Evolutionary conservation across 2,797 vertebrate species (phyloP), one percentile per base, ranked within the genome.

Genomic region (Poecilia velifera): DNA sequence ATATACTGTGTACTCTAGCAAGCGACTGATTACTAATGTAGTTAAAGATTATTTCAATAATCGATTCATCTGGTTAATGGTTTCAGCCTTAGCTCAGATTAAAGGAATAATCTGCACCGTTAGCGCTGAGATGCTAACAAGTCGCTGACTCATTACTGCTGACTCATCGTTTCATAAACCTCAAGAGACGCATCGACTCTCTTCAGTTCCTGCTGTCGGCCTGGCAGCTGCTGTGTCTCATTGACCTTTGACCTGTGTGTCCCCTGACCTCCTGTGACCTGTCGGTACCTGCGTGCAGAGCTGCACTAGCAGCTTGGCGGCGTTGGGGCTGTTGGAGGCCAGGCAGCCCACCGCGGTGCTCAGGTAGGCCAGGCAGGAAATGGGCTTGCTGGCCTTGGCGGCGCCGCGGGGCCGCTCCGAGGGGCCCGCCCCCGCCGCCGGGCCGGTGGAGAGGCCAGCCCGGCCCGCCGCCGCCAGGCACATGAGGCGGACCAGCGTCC

Each of bases 341-440:
- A 99, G 92, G 82, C 98, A 99, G 82, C 98, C 98, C 76, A 99
- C 98, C 0, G 98, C 98, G 0, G 98, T 99, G 92, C 98, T 99
- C 86, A 99, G 96, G 85, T 99, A 99, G 14, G 98, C 98, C 82
- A 99, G 93, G 76, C 98, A 99, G 74, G 98, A 99, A 82, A 99
- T 99, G 81, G 98, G 98, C 79, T 99, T 99, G 93, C 95, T 98
- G 49, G 97, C 93, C 89, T 99, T 99, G 92, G 94, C 93, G 82
- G 97, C 94, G 0, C 97, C 95, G 6, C 98, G 96, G 0, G 97
- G 94, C 51, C 98, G 95, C 74, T 99, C 98, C 0, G 93, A 70
- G 6, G 95, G 90, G 9, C 93, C 93, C 0, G 95, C 90, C 8
- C 89, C 86, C 0, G 94, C 80, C 3, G 93, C 87, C 0, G 97